Percentiles rank a stretch among this genome's conserved stretches.
Conservation (phyloP, 2,797 vertebrate species). For the Tinamus major region DNA sequence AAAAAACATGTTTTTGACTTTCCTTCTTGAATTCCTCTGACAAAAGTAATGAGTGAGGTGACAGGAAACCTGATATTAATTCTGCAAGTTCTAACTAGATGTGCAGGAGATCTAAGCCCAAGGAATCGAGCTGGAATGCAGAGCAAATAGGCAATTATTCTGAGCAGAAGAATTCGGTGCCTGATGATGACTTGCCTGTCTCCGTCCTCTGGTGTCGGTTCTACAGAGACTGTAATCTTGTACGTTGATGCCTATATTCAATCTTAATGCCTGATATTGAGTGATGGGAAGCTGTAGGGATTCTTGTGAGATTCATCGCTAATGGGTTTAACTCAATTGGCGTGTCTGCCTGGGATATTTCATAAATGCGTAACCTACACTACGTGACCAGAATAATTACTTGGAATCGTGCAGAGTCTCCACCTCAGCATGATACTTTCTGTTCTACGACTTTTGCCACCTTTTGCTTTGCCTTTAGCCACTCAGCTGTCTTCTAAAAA, state of each 20-base stretch:
- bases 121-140: constrained; percentile 41
- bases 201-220: constrained; percentile 8
- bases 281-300: constrained; percentile 53
- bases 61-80: constrained; percentile 65
- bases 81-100: constrained; percentile 66
- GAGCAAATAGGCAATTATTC: constrained; percentile 67
- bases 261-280: constrained; percentile 62
- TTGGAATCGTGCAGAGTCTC: background rate
- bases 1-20: constrained; percentile 50
- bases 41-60: constrained; percentile 60
- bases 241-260: constrained; percentile 54
- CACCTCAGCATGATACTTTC: background rate
- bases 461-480: constrained; percentile 8
- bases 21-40: constrained; percentile 63
- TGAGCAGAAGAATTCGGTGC: constrained; percentile 34
- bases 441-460: background rate
- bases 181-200: constrained; percentile 57
- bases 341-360: constrained; percentile 28
- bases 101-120: constrained; percentile 41
- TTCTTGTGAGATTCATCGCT: constrained; percentile 67
- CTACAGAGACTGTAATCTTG: constrained; percentile 59
- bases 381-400: constrained; percentile 23
- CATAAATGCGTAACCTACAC: constrained; percentile 45
- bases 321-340: constrained; percentile 67
- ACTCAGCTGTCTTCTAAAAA: background rate